Conservation (phyloP, 2,888 invertebrate species). For the Xanthia icteritia region DNA sequence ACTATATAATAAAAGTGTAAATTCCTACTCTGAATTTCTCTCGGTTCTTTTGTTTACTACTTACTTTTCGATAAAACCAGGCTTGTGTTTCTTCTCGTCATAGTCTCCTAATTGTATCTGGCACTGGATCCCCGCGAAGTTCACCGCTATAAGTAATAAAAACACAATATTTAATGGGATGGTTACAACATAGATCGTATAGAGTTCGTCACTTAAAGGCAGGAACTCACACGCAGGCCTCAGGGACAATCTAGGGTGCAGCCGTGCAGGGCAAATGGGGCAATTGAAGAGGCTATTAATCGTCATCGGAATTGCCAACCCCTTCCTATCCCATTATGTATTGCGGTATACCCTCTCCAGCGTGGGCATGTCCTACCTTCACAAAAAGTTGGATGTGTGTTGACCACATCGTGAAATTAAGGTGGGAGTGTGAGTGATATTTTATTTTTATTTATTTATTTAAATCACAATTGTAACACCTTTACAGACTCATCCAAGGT, state of each 20-base stretch:
- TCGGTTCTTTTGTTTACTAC: slow-evolving; percentile 34
- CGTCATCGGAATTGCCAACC: neutral
- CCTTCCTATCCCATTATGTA: neutral
- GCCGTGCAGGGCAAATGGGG: neutral
- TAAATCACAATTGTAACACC: too few relatives aligned
- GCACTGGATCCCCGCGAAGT: slow-evolving; percentile 99
- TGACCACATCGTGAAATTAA: neutral
- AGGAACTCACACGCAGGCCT: neutral
- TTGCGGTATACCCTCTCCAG: too few relatives aligned
- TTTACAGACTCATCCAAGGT: too few relatives aligned
- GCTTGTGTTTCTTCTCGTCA: slow-evolving; percentile 96
- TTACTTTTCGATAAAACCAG: slow-evolving; percentile 95
- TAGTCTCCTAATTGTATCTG: slow-evolving; percentile 99
- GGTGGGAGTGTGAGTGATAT: too few relatives aligned
- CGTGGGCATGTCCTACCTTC: neutral
- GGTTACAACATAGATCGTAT: too few relatives aligned
- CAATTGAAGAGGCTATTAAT: neutral
- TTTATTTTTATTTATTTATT: too few relatives aligned
- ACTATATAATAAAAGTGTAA: neutral
- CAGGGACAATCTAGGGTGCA: neutral
- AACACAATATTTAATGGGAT: neutral
- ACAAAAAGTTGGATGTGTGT: neutral
- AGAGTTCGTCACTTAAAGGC: neutral
- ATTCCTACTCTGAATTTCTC: neutral
- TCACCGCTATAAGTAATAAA: slow-evolving; percentile 90